A percentile compares a stretch with the other conserved stretches of the same genome.
Evolutionary conservation across 2,888 invertebrate species (phyloP).

Genomic region (Linyphia triangularis): DNA sequence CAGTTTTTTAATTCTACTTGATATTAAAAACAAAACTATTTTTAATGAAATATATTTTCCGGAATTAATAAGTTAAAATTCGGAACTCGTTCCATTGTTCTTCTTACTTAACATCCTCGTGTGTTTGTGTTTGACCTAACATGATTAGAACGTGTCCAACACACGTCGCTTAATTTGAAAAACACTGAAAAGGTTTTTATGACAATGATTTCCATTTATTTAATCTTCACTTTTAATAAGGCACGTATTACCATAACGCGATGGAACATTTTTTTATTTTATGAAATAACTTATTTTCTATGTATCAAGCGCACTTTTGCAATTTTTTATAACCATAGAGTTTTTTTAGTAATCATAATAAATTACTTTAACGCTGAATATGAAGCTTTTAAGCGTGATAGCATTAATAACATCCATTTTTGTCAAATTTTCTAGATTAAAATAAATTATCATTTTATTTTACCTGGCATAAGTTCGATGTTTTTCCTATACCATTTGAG

Average conservation of each 20-base stretch:
- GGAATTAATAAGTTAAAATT: too few relatives aligned
- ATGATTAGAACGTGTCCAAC: neutral
- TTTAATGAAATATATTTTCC: too few relatives aligned
- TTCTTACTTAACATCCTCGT: too few relatives aligned
- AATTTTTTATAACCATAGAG: neutral
- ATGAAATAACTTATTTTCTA: neutral
- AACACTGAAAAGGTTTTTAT: neutral
- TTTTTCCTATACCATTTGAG: constrained; percentile 94
- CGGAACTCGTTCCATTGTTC: too few relatives aligned
- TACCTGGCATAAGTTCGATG: constrained; percentile 84
- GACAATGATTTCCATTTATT: neutral
- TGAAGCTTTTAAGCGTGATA: neutral
- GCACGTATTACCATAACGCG: neutral
- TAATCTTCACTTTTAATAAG: neutral
- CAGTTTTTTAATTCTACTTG: too few relatives aligned
- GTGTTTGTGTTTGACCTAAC: neutral
- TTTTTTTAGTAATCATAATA: neutral
- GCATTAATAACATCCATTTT: neutral
- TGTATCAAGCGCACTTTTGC: neutral
- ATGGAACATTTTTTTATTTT: neutral
- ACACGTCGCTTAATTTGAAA: neutral
- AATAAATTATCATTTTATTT: constrained; percentile 9
- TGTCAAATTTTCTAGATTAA: neutral
- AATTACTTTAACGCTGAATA: neutral
- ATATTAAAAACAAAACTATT: too few relatives aligned